A percentile compares a stretch with the other conserved stretches of the same genome.
phyloP scores from a whole-genome alignment of 2,113 vertebrate species.

The Otus sunia region DNA sequence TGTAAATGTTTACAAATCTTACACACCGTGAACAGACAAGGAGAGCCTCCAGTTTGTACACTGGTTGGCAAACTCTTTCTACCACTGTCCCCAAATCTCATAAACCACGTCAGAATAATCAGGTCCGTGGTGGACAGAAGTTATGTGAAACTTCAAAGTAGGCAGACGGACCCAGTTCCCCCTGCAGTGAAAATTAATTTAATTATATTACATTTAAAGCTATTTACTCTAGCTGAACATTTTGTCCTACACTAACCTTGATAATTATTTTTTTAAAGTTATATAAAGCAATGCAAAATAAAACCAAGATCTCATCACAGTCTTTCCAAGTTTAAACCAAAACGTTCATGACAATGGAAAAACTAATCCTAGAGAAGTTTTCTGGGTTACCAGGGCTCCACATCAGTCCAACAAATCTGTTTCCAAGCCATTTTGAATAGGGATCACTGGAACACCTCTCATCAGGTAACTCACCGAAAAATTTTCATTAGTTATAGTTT shows the following conservation, averaged over 20 bases:
- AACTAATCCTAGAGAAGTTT: neutral
- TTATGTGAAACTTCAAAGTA: neutral
- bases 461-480: neutral
- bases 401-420: neutral
- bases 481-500: neutral
- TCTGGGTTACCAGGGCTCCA: neutral
- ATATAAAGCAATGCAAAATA: neutral
- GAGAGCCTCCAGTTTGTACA: neutral
- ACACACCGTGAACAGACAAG: neutral
- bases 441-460: fast-evolving
- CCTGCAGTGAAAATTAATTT: neutral
- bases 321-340: neutral
- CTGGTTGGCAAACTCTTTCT: neutral
- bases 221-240: neutral
- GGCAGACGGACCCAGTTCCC: neutral
- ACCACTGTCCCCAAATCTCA: neutral
- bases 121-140: neutral
- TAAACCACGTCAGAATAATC: neutral
- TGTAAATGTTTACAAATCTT: neutral
- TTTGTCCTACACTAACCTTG: neutral
- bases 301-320: neutral
- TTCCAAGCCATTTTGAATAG: neutral
- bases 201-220: neutral
- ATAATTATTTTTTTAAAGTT: neutral
- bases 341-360: neutral